These are phyloP conservation scores for Oreochromis niloticus DNA, from an alignment of 2,113 vertebrate genomes.

Conservation along the genomic window DNA sequence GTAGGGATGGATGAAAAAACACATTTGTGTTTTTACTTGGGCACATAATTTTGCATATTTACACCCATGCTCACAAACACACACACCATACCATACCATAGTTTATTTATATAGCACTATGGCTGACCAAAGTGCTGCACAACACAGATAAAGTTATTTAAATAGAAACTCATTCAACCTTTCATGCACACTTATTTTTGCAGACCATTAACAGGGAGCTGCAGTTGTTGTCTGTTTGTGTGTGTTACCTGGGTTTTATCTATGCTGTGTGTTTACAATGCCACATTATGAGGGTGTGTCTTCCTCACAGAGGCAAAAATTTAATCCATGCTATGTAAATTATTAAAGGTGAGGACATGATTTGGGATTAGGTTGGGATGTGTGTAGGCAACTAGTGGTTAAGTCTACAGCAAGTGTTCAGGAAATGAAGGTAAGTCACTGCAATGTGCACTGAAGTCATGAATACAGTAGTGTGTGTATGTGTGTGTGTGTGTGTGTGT, in stretches of 20 bases:
- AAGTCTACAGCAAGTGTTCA: neutral
- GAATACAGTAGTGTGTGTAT: neutral
- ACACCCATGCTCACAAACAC: neutral
- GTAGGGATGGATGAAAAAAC: neutral
- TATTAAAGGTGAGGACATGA: neutral
- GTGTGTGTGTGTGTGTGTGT: neutral
- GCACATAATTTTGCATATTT: neutral
- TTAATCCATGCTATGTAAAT: accelerated
- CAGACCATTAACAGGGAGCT: neutral
- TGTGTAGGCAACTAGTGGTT: neutral
- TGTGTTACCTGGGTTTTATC: neutral
- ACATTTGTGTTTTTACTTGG: neutral
- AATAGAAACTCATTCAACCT: neutral
- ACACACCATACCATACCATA: neutral
- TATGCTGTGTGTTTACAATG: neutral
- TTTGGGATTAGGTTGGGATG: neutral
- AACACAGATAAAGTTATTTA: neutral
- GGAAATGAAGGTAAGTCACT: neutral
- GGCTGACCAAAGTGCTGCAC: neutral
- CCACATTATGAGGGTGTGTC: neutral
- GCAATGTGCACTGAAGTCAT: accelerated
- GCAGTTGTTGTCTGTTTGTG: neutral
- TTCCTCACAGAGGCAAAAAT: neutral
- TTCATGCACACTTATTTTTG: neutral
- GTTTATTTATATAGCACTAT: neutral